A percentile compares a stretch with the other conserved stretches of the same genome.
Conservation (phyloP, 2,113 vertebrate genomes). For the Ailuropoda melanoleuca region DNA sequence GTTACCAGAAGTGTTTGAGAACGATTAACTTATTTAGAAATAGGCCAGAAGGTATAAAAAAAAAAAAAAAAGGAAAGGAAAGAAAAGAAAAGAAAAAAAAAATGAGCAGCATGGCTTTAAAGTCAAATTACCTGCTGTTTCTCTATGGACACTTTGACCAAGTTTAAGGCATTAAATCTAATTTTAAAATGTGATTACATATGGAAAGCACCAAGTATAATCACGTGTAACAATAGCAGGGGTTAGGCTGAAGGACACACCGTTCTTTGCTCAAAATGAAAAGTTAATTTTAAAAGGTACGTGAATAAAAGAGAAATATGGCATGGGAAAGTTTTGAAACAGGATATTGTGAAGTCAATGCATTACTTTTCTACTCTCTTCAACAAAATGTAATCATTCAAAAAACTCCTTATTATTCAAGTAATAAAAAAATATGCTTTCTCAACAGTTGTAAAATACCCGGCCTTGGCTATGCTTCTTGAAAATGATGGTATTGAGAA, state of each 20-base stretch:
- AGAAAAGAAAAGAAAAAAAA: not conserved
- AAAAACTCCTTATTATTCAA: constrained; percentile 62
- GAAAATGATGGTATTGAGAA: not conserved
- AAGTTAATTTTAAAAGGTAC: constrained; percentile 1
- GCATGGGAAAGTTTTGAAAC: constrained; percentile 58
- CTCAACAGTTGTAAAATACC: constrained; percentile 38
- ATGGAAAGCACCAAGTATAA: not conserved
- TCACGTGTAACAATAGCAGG: not conserved
- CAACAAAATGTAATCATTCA: constrained; percentile 59
- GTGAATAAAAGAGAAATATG: not conserved
- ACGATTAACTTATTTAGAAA: not conserved
- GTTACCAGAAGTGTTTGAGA: not conserved
- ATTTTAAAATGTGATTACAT: not conserved
- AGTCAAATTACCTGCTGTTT: not conserved
- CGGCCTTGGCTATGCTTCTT: not conserved
- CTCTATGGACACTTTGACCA: not conserved
- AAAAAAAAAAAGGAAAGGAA: not conserved
- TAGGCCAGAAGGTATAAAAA: not conserved
- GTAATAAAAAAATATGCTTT: constrained; percentile 68
- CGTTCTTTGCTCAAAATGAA: not conserved
- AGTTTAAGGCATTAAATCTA: not conserved
- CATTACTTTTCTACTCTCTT: constrained; percentile 17
- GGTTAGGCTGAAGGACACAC: not conserved
- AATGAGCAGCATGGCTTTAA: not conserved
- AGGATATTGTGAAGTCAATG: constrained; percentile 52